These are phyloP conservation scores for Polyommatus iphigenia DNA, from an alignment of 2,888 invertebrate genomes.

Conservation along the genomic window DNA sequence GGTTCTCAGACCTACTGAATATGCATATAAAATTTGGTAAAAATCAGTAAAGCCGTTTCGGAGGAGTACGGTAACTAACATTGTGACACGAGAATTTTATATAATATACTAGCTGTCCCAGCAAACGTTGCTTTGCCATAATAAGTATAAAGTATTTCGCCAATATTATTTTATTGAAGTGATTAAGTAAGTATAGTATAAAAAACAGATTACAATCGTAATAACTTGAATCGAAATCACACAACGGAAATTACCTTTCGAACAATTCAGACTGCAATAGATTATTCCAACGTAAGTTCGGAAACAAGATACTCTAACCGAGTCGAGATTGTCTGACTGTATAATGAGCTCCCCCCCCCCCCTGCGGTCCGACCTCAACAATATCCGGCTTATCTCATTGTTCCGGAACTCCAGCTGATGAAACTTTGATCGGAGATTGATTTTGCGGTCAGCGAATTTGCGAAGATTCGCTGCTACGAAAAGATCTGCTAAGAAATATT, in stretches of 20 bases:
- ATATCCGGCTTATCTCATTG: conserved; percentile 24
- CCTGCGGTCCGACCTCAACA: not conserved
- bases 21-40: too few species aligned
- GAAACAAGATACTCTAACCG: conserved; percentile 2
- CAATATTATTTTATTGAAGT: too few species aligned
- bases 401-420: not conserved
- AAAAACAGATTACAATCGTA: too few species aligned
- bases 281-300: conserved; percentile 3
- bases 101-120: too few species aligned
- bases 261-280: not conserved
- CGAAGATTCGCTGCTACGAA: conserved; percentile 1
- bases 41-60: too few species aligned
- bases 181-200: too few species aligned
- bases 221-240: not conserved
- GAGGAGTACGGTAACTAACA: too few species aligned
- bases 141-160: too few species aligned
- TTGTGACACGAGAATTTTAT: too few species aligned
- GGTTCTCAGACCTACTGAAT: too few species aligned
- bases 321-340: conserved; percentile 10
- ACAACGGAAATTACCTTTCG: not conserved
- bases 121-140: too few species aligned
- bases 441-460: conserved; percentile 11
- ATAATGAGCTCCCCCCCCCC: not conserved
- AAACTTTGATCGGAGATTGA: conserved; percentile 22
- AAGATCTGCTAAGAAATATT: not conserved